Conservation (phyloP, 2,797 vertebrate species). For the Myotis vivesi region DNA sequence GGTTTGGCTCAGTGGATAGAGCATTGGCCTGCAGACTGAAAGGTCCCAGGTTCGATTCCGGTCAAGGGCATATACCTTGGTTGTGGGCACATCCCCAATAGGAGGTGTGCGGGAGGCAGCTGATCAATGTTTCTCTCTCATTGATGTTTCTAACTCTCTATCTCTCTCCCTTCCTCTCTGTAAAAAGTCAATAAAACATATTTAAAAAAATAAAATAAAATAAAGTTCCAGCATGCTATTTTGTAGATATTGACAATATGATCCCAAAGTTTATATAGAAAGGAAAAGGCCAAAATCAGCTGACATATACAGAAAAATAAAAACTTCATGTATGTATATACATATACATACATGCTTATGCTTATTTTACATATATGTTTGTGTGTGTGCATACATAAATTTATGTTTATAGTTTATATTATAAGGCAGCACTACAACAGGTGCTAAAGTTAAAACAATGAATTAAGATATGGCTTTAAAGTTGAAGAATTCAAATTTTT, state of each 20-base stretch:
- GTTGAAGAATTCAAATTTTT: neutral
- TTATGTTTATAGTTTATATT: neutral
- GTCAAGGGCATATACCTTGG: too few relatives aligned
- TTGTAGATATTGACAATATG: neutral
- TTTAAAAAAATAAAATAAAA: too few relatives aligned
- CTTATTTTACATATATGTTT: neutral
- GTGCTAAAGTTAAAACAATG: neutral
- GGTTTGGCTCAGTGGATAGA: too few relatives aligned
- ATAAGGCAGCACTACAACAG: neutral
- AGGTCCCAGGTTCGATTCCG: too few relatives aligned
- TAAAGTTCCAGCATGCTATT: neutral
- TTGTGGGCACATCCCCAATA: too few relatives aligned
- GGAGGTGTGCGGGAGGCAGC: too few relatives aligned
- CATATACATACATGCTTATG: neutral
- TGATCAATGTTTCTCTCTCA: too few relatives aligned
- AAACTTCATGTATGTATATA: too few relatives aligned
- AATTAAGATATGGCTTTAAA: neutral
- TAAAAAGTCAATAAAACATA: too few relatives aligned
- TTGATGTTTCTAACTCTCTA: too few relatives aligned
- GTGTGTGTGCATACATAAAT: neutral
- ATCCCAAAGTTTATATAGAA: neutral
- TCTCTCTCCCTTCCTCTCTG: too few relatives aligned
- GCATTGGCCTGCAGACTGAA: too few relatives aligned
- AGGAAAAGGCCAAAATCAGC: neutral
- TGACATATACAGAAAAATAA: neutral